A percentile compares a stretch with the other conserved stretches of the same genome.
phyloP scores from a whole-genome alignment of 2,888 invertebrate species.

The Choristoneura rosaceana region DNA sequence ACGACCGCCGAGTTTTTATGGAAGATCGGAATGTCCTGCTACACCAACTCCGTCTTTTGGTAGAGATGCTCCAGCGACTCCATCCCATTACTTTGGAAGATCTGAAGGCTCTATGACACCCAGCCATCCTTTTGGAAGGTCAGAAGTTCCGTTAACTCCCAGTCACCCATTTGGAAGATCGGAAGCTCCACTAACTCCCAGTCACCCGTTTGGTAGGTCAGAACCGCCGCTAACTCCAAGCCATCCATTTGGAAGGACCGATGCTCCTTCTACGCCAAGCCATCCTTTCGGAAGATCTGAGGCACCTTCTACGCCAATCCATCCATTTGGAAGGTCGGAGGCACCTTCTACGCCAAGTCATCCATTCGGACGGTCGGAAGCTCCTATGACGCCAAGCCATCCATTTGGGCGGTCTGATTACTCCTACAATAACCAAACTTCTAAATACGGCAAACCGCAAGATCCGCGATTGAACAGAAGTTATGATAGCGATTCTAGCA shows the following conservation, averaged over 20 bases:
- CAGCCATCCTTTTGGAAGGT: slow-evolving; percentile 61
- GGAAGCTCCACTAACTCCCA: slow-evolving; percentile 56
- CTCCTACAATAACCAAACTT: slow-evolving; percentile 42
- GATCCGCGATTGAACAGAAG: slow-evolving; percentile 70
- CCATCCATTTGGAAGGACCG: slow-evolving; percentile 54
- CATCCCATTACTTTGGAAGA: slow-evolving; percentile 59
- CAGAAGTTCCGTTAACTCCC: slow-evolving; percentile 56
- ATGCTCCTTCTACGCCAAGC: slow-evolving; percentile 48
- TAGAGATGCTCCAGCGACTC: slow-evolving; percentile 59
- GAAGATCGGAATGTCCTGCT: slow-evolving; percentile 49
- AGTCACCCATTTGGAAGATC: slow-evolving; percentile 41
- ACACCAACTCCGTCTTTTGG: slow-evolving; percentile 58
- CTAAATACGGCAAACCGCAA: slow-evolving; percentile 52
- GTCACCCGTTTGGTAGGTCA: slow-evolving; percentile 52
- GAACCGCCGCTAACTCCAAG: slow-evolving; percentile 52
- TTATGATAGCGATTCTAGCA: slow-evolving; percentile 56
- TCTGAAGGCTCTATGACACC: slow-evolving; percentile 63
- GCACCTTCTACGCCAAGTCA: slow-evolving; percentile 47
- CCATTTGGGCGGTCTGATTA: slow-evolving; percentile 49
- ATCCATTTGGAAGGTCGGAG: slow-evolving; percentile 46
- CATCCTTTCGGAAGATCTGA: slow-evolving; percentile 47
- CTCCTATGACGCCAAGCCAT: slow-evolving; percentile 38
- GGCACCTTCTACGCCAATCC: slow-evolving; percentile 48
- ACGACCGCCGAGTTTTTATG: slow-evolving; percentile 50
- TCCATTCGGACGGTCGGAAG: slow-evolving; percentile 53